Conservation (phyloP, 23 tunicate species). For the Halocynthia aurantium region DNA sequence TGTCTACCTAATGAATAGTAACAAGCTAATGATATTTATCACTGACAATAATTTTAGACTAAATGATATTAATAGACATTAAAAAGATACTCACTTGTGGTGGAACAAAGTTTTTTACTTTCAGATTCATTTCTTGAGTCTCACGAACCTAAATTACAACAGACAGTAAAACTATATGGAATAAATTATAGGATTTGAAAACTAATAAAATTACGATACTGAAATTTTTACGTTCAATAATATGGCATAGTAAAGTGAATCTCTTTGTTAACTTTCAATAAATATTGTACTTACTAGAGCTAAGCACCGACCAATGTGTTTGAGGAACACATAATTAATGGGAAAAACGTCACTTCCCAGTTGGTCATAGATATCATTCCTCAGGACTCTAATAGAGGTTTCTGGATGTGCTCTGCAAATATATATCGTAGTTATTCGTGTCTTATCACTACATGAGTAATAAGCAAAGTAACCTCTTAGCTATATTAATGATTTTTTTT, state of each 20-base stretch:
- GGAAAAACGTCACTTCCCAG: constrained; percentile 61
- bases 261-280: background rate
- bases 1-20: too few relatives aligned
- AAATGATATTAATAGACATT: background rate
- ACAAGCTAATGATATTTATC: too few relatives aligned
- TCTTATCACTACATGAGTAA: too few relatives aligned
- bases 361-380: constrained; percentile 54
- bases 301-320: constrained; percentile 76
- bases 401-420: constrained; percentile 69
- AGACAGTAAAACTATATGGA: background rate
- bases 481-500: too few relatives aligned
- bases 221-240: background rate
- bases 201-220: background rate
- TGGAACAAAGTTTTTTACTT: constrained; percentile 63
- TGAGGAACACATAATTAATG: constrained; percentile 65
- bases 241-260: background rate
- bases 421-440: background rate
- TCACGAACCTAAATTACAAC: constrained; percentile 49
- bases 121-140: constrained; percentile 59
- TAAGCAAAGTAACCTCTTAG: too few relatives aligned
- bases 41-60: too few relatives aligned
- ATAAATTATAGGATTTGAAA: background rate
- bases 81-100: constrained; percentile 49
- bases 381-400: constrained; percentile 24
- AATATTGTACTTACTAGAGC: constrained; percentile 40